These are phyloP conservation scores for Rhyzopertha dominica DNA, from an alignment of 1,140 invertebrate genomes.

Conservation along the genomic window DNA sequence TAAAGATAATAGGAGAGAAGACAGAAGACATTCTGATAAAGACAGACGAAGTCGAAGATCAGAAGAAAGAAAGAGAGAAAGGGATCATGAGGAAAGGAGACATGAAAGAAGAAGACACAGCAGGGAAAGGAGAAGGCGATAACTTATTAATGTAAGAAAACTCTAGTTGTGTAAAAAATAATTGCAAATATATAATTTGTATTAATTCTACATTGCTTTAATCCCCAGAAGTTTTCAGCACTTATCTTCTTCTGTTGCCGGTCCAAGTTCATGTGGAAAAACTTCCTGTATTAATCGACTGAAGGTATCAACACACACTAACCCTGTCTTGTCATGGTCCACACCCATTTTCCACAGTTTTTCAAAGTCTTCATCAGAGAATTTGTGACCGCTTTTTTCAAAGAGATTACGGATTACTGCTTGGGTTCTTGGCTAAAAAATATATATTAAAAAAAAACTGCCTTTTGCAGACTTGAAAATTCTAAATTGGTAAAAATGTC, in stretches of 20 bases:
- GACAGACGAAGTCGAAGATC: constrained; percentile 4
- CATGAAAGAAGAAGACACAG: constrained; percentile 4
- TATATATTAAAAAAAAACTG: constrained; percentile 10
- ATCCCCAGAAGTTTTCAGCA: no score
- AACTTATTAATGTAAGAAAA: no score
- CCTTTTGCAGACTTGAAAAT: not conserved
- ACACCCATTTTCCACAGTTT: constrained; percentile 35
- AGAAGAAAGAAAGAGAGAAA: constrained; percentile 9
- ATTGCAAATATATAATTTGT: no score
- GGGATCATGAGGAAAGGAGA: not conserved
- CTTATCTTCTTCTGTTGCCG: no score
- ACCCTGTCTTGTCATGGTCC: constrained; percentile 31
- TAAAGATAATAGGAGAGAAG: constrained; percentile 14
- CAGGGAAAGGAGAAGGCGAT: constrained; percentile 13
- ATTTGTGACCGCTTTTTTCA: constrained; percentile 34
- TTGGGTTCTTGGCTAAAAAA: constrained; percentile 33
- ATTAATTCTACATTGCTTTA: no score
- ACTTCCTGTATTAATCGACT: no score
- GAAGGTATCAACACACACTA: constrained; percentile 41
- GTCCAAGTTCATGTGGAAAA: no score
- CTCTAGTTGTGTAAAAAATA: no score
- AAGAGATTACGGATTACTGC: constrained; percentile 34
- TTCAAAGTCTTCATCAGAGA: constrained; percentile 34
- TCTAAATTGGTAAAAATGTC: no score
- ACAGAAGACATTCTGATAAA: constrained; percentile 12